Base-by-base conservation (phyloP, 2,797 vertebrate genomes). In the Rhinogobio ventralis region DNA sequence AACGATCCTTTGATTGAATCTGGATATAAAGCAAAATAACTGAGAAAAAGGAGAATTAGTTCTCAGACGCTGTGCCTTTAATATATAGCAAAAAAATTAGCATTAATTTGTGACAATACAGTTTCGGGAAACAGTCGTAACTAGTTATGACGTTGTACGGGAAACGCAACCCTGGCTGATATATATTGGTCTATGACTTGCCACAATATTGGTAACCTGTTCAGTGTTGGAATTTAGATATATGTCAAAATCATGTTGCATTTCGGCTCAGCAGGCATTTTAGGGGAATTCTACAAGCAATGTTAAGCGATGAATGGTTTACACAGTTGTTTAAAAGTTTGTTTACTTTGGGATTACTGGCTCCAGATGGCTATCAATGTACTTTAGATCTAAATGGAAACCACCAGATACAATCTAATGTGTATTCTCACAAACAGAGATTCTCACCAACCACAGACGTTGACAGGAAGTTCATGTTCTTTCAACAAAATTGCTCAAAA, bases 391-490 rank as follows among this genome's bases (percentile, higher is more conserved):
- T 82, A 80, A 86, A 84, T 82, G 66, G 51, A 81, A 66, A 33
- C n/a, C 83, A 62, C 66, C 80, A 86, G 82, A 86, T 86, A 86
- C 45, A 78, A 86, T 83, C 85, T 83, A 55, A 60, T 71, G 45
- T 45, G 55, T 23, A 62, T 83, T 78, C 49, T 77, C 33, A 20
- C 64, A 57, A 84, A 57, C 64, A 45, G n/a, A 42, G 73, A 77
- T 77, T 71, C 74, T 84, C 66, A 78, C 25, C 53, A 57, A 42
- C 74, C 39, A n/a, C 74, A 78, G 64, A 83, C 60, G n/a, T 84
- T 23, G 80, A 71, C 73, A 89, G 81, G 87, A 89, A 88, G 88
- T 88, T 71, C 83, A 49, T 28, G 13, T 62, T 82, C 10, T 30
- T 83, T 85, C 80, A 28, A 68, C n/a, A 30, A 77, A 82, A 85